These are phyloP conservation scores for Drosophila rhopaloa DNA, from an alignment of 1,140 invertebrate species.

Conservation along the genomic window DNA sequence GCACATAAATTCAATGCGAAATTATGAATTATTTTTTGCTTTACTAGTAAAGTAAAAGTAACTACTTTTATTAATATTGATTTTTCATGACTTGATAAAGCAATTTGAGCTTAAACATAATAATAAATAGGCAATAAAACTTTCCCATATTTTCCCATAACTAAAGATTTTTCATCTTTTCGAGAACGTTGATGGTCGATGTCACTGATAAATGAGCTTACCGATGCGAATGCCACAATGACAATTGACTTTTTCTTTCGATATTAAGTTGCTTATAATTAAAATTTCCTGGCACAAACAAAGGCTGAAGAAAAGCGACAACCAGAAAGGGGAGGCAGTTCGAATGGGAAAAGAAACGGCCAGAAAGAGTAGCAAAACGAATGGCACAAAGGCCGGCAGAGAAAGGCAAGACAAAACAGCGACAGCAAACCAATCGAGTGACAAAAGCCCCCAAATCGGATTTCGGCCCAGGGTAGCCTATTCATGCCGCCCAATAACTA, in stretches of 20 bases:
- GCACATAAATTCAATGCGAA: no score
- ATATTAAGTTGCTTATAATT: constrained; percentile 79
- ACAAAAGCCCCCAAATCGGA: constrained; percentile 80
- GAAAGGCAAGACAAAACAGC: constrained; percentile 69
- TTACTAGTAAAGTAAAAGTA: no score
- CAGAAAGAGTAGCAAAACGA: constrained; percentile 77
- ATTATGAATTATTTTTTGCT: background rate
- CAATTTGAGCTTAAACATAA: no score
- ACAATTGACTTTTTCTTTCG: constrained; percentile 73
- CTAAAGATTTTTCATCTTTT: background rate
- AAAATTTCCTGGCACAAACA: constrained; percentile 71
- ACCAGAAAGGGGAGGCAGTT: constrained; percentile 7
- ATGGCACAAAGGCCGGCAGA: constrained; percentile 69
- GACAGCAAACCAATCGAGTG: constrained; percentile 70
- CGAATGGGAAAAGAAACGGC: constrained; percentile 61
- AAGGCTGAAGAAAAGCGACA: constrained; percentile 44
- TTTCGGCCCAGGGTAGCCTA: constrained; percentile 67
- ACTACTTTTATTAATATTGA: no score
- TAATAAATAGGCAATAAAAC: background rate
- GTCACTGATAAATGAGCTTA: constrained; percentile 70
- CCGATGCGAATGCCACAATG: constrained; percentile 57
- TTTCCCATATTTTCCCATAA: constrained; percentile 37
- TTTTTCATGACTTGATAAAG: no score
- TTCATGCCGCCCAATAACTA: constrained; percentile 74
- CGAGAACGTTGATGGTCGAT: background rate